Evolutionary conservation across 2,888 invertebrate genomes (phyloP).

Genomic region (Patella pellucida): DNA sequence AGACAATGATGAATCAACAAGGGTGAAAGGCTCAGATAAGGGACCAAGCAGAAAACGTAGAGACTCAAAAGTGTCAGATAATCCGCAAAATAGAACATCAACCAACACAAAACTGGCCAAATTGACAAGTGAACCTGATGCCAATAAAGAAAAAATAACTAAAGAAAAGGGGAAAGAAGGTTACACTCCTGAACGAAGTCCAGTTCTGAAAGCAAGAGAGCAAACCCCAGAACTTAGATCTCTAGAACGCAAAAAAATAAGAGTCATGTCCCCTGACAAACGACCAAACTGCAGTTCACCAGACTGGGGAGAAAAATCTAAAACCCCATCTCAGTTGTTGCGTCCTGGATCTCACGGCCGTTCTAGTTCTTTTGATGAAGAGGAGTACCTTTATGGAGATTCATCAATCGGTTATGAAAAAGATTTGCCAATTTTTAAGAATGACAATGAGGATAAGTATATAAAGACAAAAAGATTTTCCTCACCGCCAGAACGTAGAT

Average conservation of each 20-base stretch:
- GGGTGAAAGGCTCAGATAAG: too few species aligned
- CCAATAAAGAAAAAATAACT: too few species aligned
- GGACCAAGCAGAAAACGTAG: too few species aligned
- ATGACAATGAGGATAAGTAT: background rate
- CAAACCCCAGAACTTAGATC: background rate
- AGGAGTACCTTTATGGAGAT: constrained; percentile 20
- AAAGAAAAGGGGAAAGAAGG: too few species aligned
- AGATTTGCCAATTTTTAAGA: background rate
- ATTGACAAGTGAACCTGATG: too few species aligned
- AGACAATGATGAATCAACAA: too few species aligned
- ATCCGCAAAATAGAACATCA: too few species aligned
- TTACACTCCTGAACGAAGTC: too few species aligned
- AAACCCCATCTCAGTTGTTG: background rate
- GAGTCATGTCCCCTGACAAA: background rate
- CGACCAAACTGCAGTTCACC: background rate
- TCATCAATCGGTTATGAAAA: constrained; percentile 1
- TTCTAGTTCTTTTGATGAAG: constrained; percentile 19
- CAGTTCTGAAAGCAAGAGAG: too few species aligned
- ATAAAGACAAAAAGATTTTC: background rate
- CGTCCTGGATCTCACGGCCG: background rate
- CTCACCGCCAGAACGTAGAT: background rate
- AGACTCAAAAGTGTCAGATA: too few species aligned
- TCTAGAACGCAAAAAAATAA: background rate
- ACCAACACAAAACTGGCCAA: too few species aligned
- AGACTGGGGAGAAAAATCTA: background rate